Base-by-base conservation (phyloP, 2,888 invertebrate genomes). In the Ashinkailepas kermadecensis region DNA sequence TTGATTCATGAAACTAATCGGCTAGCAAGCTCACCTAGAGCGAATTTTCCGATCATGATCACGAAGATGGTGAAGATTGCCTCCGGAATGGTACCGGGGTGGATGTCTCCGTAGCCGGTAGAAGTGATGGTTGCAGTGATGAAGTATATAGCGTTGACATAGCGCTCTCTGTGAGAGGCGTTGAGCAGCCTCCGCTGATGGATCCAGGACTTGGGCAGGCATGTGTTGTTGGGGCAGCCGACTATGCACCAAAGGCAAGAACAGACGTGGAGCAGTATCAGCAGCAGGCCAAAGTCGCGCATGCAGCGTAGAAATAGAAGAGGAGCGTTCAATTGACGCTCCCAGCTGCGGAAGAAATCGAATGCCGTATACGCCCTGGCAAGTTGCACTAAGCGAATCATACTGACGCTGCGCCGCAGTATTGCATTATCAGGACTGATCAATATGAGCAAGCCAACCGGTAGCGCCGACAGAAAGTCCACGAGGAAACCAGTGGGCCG, bases 31-130 rank as follows among this genome's bases (percentile, higher is more conserved):
- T 74, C 11, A 74, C 74, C 74, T 7, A 74, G 18, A 11, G 74
- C 54, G n/a, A 74, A 74, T 21, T 74, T 74, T 56, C 74, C 74
- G 21, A 74, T 11, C 10, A 74, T 74, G 74, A 74, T 74, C 54
- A 54, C 21, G 56, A 18, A 4, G 74, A 74, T 74, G 54, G 15
- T 15, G 54, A 56, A 15, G 39, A 21, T 3, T 9, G 54, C 74
- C 9, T 74, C 74, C 18, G 8, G 21, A 12, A 74, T 21, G 54
- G 54, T 21, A 12, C 10, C 1, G 21, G 74, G 74, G 13, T 21
- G 21, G 12, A 74, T 56, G 2, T 74, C 74, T 7, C 74, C 74
- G 56, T 56, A 74, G 9, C 74, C 74, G 21, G 56, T 74, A 21
- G 15, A 23, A 21, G 74, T 74, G 21, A 74, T 21, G 2, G 56